Percentiles rank a stretch among this genome's conserved stretches.
Conservation (phyloP, 2,797 vertebrate species). For the Sebastes cheni region DNA sequence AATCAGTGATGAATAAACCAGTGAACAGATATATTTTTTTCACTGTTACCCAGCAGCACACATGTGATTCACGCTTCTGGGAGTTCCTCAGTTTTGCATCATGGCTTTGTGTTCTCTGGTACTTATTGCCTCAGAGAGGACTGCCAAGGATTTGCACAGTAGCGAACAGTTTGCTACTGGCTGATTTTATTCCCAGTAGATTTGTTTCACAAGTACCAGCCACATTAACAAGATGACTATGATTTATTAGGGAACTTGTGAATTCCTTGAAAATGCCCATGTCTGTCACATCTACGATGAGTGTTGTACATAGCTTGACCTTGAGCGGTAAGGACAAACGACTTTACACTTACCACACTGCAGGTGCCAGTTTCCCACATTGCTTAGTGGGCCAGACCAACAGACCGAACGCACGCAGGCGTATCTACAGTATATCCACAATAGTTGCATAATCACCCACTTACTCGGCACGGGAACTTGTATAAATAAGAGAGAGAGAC, state of each 20-base stretch:
- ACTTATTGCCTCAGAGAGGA: slow-evolving; percentile 61
- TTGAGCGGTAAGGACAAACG: neutral
- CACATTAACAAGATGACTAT: neutral
- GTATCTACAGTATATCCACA: slow-evolving; percentile 24
- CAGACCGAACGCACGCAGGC: slow-evolving; percentile 3
- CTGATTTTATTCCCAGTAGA: neutral
- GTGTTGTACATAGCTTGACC: neutral
- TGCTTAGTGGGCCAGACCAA: neutral
- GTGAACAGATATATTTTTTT: neutral
- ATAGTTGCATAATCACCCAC: slow-evolving; percentile 44
- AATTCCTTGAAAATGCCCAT: slow-evolving; percentile 36
- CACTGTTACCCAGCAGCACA: neutral
- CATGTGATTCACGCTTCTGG: slow-evolving; percentile 10
- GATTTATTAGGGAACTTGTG: slow-evolving; percentile 45
- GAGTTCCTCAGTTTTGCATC: slow-evolving; percentile 41
- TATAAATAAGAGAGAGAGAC: slow-evolving; percentile 39
- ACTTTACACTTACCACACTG: accelerated
- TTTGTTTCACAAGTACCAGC: slow-evolving; percentile 10
- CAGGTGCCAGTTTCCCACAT: slow-evolving; percentile 71
- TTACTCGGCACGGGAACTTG: neutral
- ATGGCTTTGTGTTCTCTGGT: neutral
- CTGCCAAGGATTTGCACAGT: slow-evolving; percentile 25
- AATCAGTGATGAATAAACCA: neutral
- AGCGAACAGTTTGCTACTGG: neutral
- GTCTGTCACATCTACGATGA: neutral